Evolutionary conservation across 2,888 invertebrate species (phyloP).

Genomic region (Acleris holmiana): DNA sequence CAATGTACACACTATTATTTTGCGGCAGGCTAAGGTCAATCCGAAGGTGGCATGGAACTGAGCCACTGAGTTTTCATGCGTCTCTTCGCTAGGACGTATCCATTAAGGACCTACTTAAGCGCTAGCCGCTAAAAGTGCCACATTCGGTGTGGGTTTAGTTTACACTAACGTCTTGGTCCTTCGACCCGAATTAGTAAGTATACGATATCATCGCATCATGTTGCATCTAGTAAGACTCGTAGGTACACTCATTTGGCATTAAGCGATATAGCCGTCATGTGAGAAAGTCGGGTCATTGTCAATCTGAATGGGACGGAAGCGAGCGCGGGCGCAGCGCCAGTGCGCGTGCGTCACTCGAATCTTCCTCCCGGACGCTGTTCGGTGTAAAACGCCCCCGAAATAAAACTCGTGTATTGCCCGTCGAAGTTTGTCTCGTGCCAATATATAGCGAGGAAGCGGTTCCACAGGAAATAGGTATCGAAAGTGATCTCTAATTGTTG

Average conservation of each 20-base stretch:
- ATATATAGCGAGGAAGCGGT: slow-evolving; percentile 3
- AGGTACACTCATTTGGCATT: background rate
- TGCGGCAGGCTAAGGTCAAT: no score
- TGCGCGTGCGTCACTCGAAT: slow-evolving; percentile 66
- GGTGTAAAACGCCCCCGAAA: slow-evolving; percentile 40
- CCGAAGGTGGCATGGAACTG: no score
- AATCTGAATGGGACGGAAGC: slow-evolving; percentile 72
- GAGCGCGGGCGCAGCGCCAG: slow-evolving; percentile 75
- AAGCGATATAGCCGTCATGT: slow-evolving; percentile 38
- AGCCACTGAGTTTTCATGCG: no score
- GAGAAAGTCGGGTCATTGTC: slow-evolving; percentile 75
- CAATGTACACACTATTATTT: no score
- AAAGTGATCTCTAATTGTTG: background rate
- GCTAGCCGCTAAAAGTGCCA: no score
- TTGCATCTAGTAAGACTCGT: no score
- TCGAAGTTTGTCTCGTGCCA: slow-evolving; percentile 12
- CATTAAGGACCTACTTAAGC: no score
- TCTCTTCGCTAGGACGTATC: no score
- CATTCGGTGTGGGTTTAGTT: no score
- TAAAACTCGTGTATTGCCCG: slow-evolving; percentile 39
- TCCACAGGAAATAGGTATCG: slow-evolving; percentile 3
- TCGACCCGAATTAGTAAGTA: no score
- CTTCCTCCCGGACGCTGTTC: slow-evolving; percentile 49
- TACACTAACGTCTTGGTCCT: no score
- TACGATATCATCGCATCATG: no score